Evolutionary conservation across 2,888 invertebrate species (phyloP), one percentile per base, ranked within the genome.

Genomic region (Aphidius colemani): DNA sequence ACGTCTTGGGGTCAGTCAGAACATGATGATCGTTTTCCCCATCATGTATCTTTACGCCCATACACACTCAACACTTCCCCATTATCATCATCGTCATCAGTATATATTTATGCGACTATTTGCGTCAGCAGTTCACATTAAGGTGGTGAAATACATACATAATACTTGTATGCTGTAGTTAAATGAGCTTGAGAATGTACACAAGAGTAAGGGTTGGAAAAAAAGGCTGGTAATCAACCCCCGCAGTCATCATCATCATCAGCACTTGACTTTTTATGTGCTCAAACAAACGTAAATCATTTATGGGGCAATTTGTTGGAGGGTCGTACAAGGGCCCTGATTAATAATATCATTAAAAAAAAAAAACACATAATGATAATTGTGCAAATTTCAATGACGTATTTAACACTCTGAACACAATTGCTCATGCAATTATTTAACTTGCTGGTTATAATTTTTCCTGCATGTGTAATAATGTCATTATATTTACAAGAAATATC

Each of bases 171-270:
- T 41, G 64, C 69, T 72, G n/a, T n/a, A n/a, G n/a, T n/a, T n/a
- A 69, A 68, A 71, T 65, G 65, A 63, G 64, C 62, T 67, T 64
- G 68, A 70, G 68, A 72, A 72, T 69, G 69, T 30, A 13, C 13
- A 13, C 13, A 18, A 18, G 7, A 7, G 48, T 48, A 7, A 48
- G 48, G 48, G 48, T 48, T 48, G 11, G 46, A 7, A 8, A 45
- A 43, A 45, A 30, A 30, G 9, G 9, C 11, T 59, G 13, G 41
- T 11, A 43, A 7, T 41, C 30, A 30, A 30, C 30, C 30, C 30
- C 5, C 5, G 30, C 30, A 30, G 30, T 30, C 30, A 30, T 30
- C 30, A 30, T 30, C 30, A 30, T 30, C 30, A 30, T 30, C 30
- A 18, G 13, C 13, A 30, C 30, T 30, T 41, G 59, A 40, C n/a